Evolutionary conservation across 2,113 vertebrate genomes (phyloP).

Genomic region (Cyphotilapia sp.): DNA sequence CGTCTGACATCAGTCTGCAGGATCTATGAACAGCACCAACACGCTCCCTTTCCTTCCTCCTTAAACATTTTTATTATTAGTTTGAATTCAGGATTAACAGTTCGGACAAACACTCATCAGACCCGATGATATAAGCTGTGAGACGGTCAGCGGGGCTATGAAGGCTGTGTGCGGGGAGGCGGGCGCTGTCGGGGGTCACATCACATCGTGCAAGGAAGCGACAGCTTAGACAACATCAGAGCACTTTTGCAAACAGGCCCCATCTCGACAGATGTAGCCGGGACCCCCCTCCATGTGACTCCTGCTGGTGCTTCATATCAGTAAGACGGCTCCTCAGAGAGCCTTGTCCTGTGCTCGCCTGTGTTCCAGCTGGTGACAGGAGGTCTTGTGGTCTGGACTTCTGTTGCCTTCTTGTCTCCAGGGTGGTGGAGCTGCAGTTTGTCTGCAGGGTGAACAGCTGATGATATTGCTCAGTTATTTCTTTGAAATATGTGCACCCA

Average conservation of each 20-base stretch:
- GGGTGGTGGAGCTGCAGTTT: background rate
- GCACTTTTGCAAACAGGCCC: background rate
- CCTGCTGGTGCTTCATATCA: background rate
- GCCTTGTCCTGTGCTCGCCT: background rate
- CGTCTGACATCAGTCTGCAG: background rate
- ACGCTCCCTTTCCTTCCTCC: background rate
- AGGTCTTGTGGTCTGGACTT: background rate
- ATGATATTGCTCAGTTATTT: background rate
- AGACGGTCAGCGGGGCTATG: background rate
- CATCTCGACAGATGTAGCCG: background rate
- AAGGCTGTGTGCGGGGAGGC: background rate
- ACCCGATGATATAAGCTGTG: background rate
- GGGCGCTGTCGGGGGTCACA: fast-evolving
- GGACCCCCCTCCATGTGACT: background rate
- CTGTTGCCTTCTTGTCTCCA: background rate
- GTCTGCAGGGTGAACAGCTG: background rate
- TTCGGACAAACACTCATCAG: background rate
- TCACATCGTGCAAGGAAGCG: background rate
- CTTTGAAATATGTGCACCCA: background rate
- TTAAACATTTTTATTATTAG: background rate
- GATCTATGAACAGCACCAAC: background rate
- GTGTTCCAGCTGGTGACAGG: background rate
- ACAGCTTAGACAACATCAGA: background rate
- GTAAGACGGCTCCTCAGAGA: background rate
- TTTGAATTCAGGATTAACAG: background rate